Evolutionary conservation across 2,113 vertebrate species (phyloP), one percentile per base, ranked within the genome.

Genomic region (Onychorhynchus coronatus): DNA sequence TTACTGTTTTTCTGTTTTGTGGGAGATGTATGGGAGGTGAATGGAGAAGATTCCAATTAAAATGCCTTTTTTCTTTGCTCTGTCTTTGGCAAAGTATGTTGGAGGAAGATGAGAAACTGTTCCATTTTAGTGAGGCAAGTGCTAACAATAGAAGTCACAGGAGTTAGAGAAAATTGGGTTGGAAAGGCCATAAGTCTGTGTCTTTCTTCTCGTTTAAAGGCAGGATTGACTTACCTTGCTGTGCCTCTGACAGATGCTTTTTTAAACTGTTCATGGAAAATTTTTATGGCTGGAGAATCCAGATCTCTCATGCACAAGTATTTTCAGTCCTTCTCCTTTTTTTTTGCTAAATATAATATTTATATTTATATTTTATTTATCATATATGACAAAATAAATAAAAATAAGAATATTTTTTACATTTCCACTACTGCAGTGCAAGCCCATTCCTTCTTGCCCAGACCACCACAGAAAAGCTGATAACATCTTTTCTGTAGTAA

Each of bases 41-140:
- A 89, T 74, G 76, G 76, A 76, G 73, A 94, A 63, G 65, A 81
- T 90, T 86, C 86, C 91, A 89, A 93, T 92, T 96, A 95, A 96
- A 96, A 94, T 91, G 55, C 23, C 42, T 84, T 92, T 92, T 91
- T 91, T 31, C 73, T 93, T 81, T 93, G 50, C 86, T 90, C 88
- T 95, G 93, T 93, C 89, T 95, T 95, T 95, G 79, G 31, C 56
- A 92, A 95, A 92, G 61, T 71, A 67, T 52, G 30, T 56, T 74
- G 2, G 13, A 81, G 92, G 68, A 94, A 95, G 94, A 89, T 89
- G 93, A 95, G 86, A 92, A 94, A 89, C 50, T 77, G 67, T 50
- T 84, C 55, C 75, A 63, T 80, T 93, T 95, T 66, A 86, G 65
- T 61, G 44, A 91, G 44, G 65, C 65, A 90, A 89, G 76, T 62